These are phyloP conservation scores for Elgonia sp. DNA, from an alignment of 2,888 invertebrate genomes.

Conservation along the genomic window DNA sequence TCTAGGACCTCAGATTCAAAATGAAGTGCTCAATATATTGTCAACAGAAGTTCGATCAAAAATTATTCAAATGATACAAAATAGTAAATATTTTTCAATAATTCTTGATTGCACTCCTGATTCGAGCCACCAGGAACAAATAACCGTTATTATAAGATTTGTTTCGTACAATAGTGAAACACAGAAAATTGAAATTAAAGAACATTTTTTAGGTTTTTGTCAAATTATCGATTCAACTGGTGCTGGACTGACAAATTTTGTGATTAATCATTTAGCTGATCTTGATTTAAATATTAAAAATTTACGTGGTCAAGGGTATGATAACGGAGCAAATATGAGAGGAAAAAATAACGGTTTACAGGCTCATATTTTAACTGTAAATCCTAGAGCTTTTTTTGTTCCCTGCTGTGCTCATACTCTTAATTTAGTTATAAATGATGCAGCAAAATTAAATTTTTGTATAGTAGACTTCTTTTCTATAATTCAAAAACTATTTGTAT, in stretches of 20 bases:
- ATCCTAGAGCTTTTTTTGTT: constrained; percentile 7
- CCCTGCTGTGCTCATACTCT: neutral
- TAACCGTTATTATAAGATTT: neutral
- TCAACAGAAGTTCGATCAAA: neutral
- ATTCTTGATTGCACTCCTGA: neutral
- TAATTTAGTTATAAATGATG: neutral
- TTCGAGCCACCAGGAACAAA: neutral
- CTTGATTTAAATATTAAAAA: neutral
- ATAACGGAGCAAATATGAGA: neutral
- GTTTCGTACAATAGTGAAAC: neutral
- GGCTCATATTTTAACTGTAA: neutral
- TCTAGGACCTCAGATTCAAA: neutral
- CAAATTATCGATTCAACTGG: neutral
- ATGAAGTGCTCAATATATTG: neutral
- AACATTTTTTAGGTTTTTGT: neutral
- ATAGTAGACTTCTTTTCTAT: neutral
- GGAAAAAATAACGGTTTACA: neutral
- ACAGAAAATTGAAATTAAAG: neutral
- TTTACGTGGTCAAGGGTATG: neutral
- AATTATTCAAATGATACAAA: neutral
- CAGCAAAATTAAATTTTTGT: neutral
- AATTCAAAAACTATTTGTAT: neutral
- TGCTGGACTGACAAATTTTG: neutral
- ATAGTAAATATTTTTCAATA: neutral
- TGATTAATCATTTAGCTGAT: neutral